Base-by-base conservation (phyloP, 2,888 invertebrate species). In the Cepaea hortensis region DNA sequence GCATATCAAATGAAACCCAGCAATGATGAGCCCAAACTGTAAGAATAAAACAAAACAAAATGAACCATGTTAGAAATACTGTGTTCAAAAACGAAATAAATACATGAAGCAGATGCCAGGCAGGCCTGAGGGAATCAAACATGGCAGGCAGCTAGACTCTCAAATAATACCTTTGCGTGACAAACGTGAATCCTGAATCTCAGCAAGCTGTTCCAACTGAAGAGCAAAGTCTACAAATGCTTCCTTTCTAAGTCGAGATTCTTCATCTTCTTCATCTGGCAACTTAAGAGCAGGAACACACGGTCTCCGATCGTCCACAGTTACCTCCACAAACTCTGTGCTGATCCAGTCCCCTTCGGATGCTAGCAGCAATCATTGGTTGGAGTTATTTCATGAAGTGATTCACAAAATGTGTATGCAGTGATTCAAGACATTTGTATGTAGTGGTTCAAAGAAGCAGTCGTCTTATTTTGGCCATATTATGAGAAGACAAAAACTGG, bases 171-270 rank as follows among this genome's bases (percentile, higher is more conserved):
- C 82, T 82, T 70, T 72, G 6, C 11, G 68, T 50, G 85, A 46
- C 76, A 65, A 7, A 83, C 70, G 46, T n/a, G 75, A 68, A 48
- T 90, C 90, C 76, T 88, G 83, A 62, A 88, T 79, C 76, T 89
- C 91, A 18, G 88, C 79, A 18, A 90, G 81, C 23, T 86, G 79
- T 88, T 93, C 92, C 90, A 93, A 85, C 86, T 92, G 90, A 81
- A 87, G 85, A 46, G 92, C 92, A 48, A 93, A 90, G 87, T 91
- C 91, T 68, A 91, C 81, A 86, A 91, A 93, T 6, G 93, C 93
- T 90, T 91, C 93, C 91, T 89, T 92, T 93, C 91, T 94, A 93
- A 90, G 92, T 90, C 93, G 88, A 70, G 90, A 86, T 35, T 90
- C 84, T 80, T 89, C 90, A 72, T 88, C 89, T 4, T 88, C 72